Conservation (phyloP, 2,113 vertebrate species). For the Dendrocopos noguchii region DNA sequence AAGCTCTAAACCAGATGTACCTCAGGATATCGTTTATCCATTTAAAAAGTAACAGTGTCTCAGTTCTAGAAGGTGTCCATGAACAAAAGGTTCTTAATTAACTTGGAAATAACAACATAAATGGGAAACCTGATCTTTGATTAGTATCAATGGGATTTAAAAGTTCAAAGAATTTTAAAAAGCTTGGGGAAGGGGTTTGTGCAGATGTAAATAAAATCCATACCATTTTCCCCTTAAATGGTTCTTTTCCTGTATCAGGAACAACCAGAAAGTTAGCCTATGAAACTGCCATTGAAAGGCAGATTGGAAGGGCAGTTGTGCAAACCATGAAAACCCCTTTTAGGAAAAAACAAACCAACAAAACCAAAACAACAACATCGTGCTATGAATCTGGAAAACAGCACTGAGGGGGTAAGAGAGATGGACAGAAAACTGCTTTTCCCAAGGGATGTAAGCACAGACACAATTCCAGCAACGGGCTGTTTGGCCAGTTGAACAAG, state of each 20-base stretch:
- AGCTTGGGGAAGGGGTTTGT: neutral
- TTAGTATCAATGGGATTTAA: neutral
- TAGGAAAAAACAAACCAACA: neutral
- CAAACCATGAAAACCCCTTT: neutral
- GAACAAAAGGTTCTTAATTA: neutral
- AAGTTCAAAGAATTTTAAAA: neutral
- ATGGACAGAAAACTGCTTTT: neutral
- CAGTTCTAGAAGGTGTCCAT: neutral
- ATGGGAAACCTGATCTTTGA: neutral
- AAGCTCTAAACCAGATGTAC: neutral
- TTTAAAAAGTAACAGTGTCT: neutral
- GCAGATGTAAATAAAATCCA: neutral
- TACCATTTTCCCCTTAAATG: neutral
- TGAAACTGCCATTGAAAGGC: neutral
- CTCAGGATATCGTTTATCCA: neutral
- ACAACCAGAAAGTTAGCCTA: neutral
- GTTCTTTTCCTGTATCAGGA: neutral
- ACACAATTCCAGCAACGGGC: neutral
- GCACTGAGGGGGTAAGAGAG: neutral
- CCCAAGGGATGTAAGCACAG: neutral
- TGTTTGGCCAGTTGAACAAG: neutral
- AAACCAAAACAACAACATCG: neutral
- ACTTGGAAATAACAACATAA: neutral
- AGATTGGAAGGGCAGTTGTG: neutral
- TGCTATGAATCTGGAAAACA: neutral